Conservation (phyloP, 2,888 invertebrate species). For the Drosophila greeni region DNA sequence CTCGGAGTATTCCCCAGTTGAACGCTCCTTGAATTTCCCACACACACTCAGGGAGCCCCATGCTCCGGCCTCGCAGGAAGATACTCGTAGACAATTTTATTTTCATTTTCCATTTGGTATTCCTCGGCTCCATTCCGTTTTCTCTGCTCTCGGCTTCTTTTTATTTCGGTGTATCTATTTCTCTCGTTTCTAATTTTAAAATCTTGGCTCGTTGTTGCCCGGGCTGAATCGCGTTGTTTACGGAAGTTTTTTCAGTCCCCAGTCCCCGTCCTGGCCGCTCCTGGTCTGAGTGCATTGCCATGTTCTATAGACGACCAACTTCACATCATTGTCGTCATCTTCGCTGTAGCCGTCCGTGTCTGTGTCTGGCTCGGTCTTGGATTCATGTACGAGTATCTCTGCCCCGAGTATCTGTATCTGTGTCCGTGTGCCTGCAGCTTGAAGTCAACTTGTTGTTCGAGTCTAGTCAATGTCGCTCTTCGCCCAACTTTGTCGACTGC, state of each 20-base stretch:
- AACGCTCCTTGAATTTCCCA: constrained; percentile 53
- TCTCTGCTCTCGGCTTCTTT: constrained; percentile 13
- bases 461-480: constrained; percentile 64
- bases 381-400: constrained; percentile 21
- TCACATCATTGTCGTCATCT: constrained; percentile 43
- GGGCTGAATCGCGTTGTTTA: constrained; percentile 58
- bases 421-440: constrained; percentile 54
- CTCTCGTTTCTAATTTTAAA: constrained; percentile 67
- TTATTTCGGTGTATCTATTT: constrained; percentile 38
- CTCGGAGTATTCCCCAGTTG: constrained; percentile 58
- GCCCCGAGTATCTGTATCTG: constrained; percentile 48
- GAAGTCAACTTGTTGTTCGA: constrained; percentile 67
- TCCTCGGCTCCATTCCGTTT: constrained; percentile 21
- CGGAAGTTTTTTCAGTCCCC: constrained; percentile 59
- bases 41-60: constrained; percentile 25
- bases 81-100: constrained; percentile 62
- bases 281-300: constrained; percentile 66
- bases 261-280: constrained; percentile 6
- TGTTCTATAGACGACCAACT: constrained; percentile 57
- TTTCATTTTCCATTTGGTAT: constrained; percentile 58
- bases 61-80: constrained; percentile 27
- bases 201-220: constrained; percentile 63
- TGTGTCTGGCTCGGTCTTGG: constrained; percentile 44
- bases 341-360: constrained; percentile 23
- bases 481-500: constrained; percentile 53